phyloP scores from a whole-genome alignment of 2,888 invertebrate genomes.

The Liposcelis brunnea region DNA sequence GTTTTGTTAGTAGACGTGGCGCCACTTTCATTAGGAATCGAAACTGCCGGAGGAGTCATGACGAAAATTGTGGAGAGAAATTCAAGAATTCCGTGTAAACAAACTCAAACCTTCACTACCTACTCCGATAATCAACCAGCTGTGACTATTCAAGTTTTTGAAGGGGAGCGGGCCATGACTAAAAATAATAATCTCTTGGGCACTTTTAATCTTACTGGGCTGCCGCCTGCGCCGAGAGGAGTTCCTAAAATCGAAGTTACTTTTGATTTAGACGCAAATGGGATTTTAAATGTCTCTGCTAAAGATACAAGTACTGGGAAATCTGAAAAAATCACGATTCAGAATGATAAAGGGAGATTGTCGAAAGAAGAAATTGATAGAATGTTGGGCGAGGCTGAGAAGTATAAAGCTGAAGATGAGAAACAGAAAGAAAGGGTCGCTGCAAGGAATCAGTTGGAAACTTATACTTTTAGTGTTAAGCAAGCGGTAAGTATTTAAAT shows the following conservation, averaged over 20 bases:
- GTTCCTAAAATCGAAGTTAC: slow-evolving; percentile 62
- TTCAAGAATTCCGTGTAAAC: slow-evolving; percentile 36
- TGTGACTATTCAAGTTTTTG: slow-evolving; percentile 72
- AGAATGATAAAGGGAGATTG: slow-evolving; percentile 64
- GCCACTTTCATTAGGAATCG: slow-evolving; percentile 53
- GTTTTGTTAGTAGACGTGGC: slow-evolving; percentile 50
- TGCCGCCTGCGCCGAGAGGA: slow-evolving; percentile 71
- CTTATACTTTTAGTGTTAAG: slow-evolving; percentile 50
- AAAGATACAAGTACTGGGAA: slow-evolving; percentile 49
- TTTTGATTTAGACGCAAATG: slow-evolving; percentile 80
- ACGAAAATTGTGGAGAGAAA: slow-evolving; percentile 40
- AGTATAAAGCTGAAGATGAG: slow-evolving; percentile 53
- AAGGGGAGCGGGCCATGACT: slow-evolving; percentile 73
- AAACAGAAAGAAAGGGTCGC: slow-evolving; percentile 48
- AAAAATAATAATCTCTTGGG: slow-evolving; percentile 76
- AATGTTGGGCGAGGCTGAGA: slow-evolving; percentile 59
- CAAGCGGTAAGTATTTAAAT: slow-evolving; percentile 30
- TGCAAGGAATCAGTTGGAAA: slow-evolving; percentile 53
- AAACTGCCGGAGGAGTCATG: slow-evolving; percentile 71
- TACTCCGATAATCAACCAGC: slow-evolving; percentile 85
- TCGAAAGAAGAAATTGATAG: slow-evolving; percentile 67
- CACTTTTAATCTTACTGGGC: slow-evolving; percentile 63
- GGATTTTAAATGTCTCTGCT: slow-evolving; percentile 52
- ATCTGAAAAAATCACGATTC: slow-evolving; percentile 60
- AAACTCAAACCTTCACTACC: slow-evolving; percentile 61